Base-by-base conservation (phyloP, 1,140 invertebrate genomes). In the Zophobas atratus region DNA sequence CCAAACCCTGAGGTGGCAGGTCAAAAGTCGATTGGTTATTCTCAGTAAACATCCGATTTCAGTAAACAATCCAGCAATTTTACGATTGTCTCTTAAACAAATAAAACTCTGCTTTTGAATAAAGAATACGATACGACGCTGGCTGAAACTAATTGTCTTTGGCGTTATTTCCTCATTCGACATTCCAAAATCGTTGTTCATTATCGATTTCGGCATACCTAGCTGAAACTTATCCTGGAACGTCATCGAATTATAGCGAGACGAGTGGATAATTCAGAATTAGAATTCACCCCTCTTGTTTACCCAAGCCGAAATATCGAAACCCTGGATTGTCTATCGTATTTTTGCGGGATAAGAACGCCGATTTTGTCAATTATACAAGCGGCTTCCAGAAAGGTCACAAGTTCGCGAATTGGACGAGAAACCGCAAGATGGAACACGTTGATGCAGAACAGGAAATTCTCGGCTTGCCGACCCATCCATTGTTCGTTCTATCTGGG, bases 371-470 rank as follows among this genome's bases (percentile, higher is more conserved):
- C 43, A 46, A 46, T 46, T 46, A 46, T 20, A 20, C 20, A 20
- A 20, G 20, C 20, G 8, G 43, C 43, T 8, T 3, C 3, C 43
- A 3, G 3, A 8, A 46, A 46, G 43, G 43, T 46, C 43, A 46
- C 3, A 46, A 46, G 43, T 3, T 46, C 43, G 43, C 43, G 8
- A 8, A 46, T 46, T 46, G 43, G 43, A 8, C 3, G 3, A 8
- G 43, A 3, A 46, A 8, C 43, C 43, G 43, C 43, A 46, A 46
- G 43, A 46, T 46, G 43, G 43, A 46, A 46, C 43, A 46, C 43
- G 43, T 46, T 46, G 43, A 46, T 46, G 43, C 43, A 46, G 43
- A 46, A 46, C 43, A 46, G 43, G 43, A 46, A 46, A 46, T 46
- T 46, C 43, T 46, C 43, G 43, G 43, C 43, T 46, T 46, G 43